phyloP scores from a whole-genome alignment of 2,797 vertebrate genomes.

The Enteromius argenteus region DNA sequence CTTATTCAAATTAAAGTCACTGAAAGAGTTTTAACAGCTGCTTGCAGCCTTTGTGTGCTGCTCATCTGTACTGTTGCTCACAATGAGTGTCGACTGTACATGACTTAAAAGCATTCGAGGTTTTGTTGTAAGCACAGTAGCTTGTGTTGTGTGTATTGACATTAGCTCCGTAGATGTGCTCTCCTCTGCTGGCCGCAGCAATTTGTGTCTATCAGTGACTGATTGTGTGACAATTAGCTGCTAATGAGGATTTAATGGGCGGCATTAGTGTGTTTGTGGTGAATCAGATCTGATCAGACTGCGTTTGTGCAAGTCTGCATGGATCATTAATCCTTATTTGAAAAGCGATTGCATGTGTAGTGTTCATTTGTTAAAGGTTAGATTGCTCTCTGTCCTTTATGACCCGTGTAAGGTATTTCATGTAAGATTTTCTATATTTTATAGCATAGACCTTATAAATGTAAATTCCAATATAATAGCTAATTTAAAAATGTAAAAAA shows the following conservation, averaged over 20 bases:
- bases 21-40: conserved; percentile 64
- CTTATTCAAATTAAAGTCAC: conserved; percentile 8
- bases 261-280: conserved; percentile 69
- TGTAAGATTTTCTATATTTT: neutral
- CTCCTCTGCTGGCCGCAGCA: conserved; percentile 74
- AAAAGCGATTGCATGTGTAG: conserved; percentile 63
- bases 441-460: neutral
- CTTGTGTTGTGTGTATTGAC: conserved; percentile 62
- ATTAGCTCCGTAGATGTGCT: conserved; percentile 77
- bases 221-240: conserved; percentile 82
- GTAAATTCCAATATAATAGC: neutral
- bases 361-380: conserved; percentile 63
- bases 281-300: conserved; percentile 69
- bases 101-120: conserved; percentile 65
- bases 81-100: conserved; percentile 41
- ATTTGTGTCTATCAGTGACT: conserved; percentile 83
- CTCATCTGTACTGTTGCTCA: conserved; percentile 68
- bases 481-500: no score
- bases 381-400: conserved; percentile 57
- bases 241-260: conserved; percentile 85
- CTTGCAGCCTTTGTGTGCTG: conserved; percentile 61
- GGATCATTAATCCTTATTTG: conserved; percentile 76
- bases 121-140: conserved; percentile 51
- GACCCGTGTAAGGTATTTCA: neutral
- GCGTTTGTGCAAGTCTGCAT: conserved; percentile 70